Evolutionary conservation across 2,113 vertebrate genomes (phyloP), one percentile per base, ranked within the genome.

Genomic region (Cariama cristata): DNA sequence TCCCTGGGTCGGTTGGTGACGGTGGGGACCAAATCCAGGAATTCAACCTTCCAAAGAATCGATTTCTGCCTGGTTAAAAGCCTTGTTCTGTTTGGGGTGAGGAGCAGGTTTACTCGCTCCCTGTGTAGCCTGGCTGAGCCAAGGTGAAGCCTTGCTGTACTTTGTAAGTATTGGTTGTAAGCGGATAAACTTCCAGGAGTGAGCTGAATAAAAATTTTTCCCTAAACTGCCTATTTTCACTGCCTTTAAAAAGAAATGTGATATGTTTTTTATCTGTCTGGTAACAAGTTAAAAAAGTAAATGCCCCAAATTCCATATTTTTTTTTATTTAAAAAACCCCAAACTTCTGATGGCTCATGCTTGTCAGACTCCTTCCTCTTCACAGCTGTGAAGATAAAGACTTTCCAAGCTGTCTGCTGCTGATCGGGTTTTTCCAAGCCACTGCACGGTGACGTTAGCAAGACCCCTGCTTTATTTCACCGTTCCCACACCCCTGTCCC

Each of bases 101-200:
- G 79, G 49, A 72, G 59, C 8, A 12, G 63, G 14, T 52, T 26
- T 22, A 11, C 44, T 62, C 38, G 20, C 24, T 87, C 49, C 28
- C 30, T 28, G 14, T 35, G 33, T 19, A 53, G n/a, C 44, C 62
- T 42, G 15, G n/a, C 24, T 63, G 62, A n/a, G 26, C 4, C 6
- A 8, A 32, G n/a, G n/a, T 35, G 71, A 52, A 64, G 32, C 64
- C n/a, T 79, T 26, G 32, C 32, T 67, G 12, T 58, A 4, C 42
- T 38, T 8, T 1, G 0, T 2, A 3, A 33, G 8, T 18, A 28
- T 18, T 50, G 4, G 3, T 32, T 86, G 38, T 40, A 26, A 55
- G 47, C 56, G 52, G 64, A n/a, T 38, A 27, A 60, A 49, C 52
- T 79, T 79, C 47, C 3, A n/a, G 44, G 15, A 26, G 6, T 44